A percentile compares a stretch with the other conserved stretches of the same genome.
Conservation (phyloP, 2,113 vertebrate genomes). For the Pteruthius melanotis region DNA sequence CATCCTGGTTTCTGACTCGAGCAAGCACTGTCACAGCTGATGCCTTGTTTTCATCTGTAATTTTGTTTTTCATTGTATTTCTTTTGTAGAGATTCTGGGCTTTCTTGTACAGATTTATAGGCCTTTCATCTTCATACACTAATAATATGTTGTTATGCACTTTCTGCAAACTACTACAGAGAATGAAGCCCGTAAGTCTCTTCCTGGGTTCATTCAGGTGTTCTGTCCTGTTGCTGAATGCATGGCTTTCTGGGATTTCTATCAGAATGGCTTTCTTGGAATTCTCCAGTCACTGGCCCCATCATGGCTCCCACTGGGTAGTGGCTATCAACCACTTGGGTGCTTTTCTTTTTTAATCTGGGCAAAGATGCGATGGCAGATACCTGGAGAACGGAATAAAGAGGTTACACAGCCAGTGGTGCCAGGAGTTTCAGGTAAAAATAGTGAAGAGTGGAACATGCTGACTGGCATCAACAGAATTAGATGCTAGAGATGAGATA, state of each 20-base stretch:
- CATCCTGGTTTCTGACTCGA: neutral
- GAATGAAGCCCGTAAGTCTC: neutral
- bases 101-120: neutral
- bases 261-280: neutral
- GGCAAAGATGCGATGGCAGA: neutral
- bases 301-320: neutral
- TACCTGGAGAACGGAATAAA: neutral
- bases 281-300: neutral
- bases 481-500: neutral
- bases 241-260: neutral
- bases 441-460: neutral
- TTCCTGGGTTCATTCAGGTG: neutral
- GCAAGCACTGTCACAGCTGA: neutral
- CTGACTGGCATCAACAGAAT: neutral
- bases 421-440: neutral
- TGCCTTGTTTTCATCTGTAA: neutral
- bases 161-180: neutral
- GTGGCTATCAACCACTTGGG: neutral
- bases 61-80: neutral
- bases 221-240: neutral
- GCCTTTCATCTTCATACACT: neutral
- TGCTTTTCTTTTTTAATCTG: neutral
- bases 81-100: neutral
- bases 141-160: neutral
- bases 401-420: neutral